Conservation (phyloP, 2,113 vertebrate genomes). For the Plestiodon gilberti region DNA sequence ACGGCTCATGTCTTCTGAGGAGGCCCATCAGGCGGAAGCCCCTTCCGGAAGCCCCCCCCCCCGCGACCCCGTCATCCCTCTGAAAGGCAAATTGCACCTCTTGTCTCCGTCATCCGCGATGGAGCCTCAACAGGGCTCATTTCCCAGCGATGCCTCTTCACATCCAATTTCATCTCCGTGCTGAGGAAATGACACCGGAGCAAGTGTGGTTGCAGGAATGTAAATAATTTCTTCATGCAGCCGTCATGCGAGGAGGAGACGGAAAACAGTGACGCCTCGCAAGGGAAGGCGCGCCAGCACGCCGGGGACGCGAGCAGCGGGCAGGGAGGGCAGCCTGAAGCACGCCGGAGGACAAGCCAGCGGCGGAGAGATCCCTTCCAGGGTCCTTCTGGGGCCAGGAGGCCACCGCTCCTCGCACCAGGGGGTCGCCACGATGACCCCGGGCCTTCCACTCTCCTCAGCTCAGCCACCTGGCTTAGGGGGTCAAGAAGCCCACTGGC, state of each 20-base stretch:
- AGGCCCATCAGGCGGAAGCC: background rate
- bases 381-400: no score
- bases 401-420: background rate
- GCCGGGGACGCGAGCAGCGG: no score
- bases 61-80: background rate
- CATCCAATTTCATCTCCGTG: constrained; percentile 44
- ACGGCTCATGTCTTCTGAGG: no score
- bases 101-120: background rate
- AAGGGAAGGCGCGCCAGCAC: background rate
- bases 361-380: fast-evolving
- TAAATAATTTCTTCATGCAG: constrained; percentile 45
- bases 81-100: background rate
- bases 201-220: constrained; percentile 43
- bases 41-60: background rate
- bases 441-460: background rate
- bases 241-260: background rate
- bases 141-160: constrained; percentile 51
- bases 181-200: constrained; percentile 43
- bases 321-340: background rate
- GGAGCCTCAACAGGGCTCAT: constrained; percentile 30
- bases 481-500: background rate
- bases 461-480: background rate
- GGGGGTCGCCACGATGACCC: background rate
- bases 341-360: background rate
- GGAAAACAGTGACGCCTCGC: no score